phyloP scores from a whole-genome alignment of 2,888 invertebrate species.

The Apamea crenata region DNA sequence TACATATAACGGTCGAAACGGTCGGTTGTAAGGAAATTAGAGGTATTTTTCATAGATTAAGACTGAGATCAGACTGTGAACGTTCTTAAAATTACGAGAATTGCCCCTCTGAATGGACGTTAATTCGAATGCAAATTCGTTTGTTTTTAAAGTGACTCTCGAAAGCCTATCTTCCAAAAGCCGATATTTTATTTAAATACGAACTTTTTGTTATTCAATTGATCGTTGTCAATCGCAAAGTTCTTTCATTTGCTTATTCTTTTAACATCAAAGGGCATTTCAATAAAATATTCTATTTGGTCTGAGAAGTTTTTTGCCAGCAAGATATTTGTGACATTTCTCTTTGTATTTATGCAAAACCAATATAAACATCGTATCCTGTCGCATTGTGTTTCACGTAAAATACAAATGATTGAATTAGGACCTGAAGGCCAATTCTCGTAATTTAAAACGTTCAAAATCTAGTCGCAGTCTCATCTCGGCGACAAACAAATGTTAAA shows the following conservation, averaged over 20 bases:
- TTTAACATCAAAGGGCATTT: constrained; percentile 21
- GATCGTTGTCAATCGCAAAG: constrained; percentile 27
- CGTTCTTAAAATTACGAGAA: no score
- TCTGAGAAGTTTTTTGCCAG: background rate
- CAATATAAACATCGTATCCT: background rate
- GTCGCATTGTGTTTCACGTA: background rate
- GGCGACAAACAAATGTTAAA: no score
- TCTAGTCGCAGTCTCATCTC: no score
- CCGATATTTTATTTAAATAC: constrained; percentile 7
- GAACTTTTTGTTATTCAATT: constrained; percentile 28
- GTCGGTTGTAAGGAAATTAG: no score
- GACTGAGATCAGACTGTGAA: no score
- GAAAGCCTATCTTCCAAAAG: background rate
- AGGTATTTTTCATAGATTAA: no score
- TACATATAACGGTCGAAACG: no score
- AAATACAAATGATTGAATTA: background rate
- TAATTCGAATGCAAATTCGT: background rate
- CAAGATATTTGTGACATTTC: constrained; percentile 2
- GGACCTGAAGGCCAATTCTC: no score
- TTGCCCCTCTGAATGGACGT: no score
- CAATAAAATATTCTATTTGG: constrained; percentile 31
- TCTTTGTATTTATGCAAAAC: constrained; percentile 8
- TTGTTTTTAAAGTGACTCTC: background rate
- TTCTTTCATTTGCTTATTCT: constrained; percentile 34
- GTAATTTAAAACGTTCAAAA: no score